A percentile compares a stretch with the other conserved stretches of the same genome.
Conservation (phyloP, 2,797 vertebrate genomes). For the Orestias chungarensis region DNA sequence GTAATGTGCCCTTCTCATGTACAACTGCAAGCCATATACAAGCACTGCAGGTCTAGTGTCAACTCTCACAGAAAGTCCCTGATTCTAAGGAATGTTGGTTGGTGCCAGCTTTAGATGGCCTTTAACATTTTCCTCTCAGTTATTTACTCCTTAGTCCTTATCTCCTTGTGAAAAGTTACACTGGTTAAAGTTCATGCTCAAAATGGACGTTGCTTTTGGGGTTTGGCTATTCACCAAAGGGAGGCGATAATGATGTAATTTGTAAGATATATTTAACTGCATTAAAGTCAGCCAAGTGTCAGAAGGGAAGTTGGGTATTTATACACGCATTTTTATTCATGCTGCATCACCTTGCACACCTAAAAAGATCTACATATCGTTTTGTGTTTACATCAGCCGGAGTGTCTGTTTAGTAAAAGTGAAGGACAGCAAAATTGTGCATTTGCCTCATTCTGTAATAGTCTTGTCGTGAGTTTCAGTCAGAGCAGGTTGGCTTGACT, state of each 20-base stretch:
- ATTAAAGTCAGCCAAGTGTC: constrained; percentile 19
- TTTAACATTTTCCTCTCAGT: constrained; percentile 50
- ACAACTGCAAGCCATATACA: constrained; percentile 15
- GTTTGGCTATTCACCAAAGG: constrained; percentile 32
- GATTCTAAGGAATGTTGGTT: constrained; percentile 57
- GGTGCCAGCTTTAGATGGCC: constrained; percentile 47
- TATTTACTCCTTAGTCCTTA: constrained; percentile 35
- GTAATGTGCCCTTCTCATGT: constrained; percentile 31
- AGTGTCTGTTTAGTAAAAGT: constrained; percentile 28
- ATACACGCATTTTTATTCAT: constrained; percentile 6
- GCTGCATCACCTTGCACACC: neutral
- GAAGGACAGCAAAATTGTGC: constrained; percentile 60
- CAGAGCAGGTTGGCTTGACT: constrained; percentile 80
- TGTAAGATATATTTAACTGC: constrained; percentile 27
- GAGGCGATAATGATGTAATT: constrained; percentile 29
- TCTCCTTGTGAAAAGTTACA: constrained; percentile 43
- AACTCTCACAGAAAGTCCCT: constrained; percentile 38
- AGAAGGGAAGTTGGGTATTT: constrained; percentile 10
- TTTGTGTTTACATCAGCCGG: constrained; percentile 1
- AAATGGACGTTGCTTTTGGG: constrained; percentile 16
- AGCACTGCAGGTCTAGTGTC: constrained; percentile 13
- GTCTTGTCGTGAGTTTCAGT: constrained; percentile 74
- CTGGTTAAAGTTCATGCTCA: constrained; percentile 30
- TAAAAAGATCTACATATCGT: constrained; percentile 19
- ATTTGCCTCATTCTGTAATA: constrained; percentile 58